Conservation (phyloP, 2,113 vertebrate genomes). For the Antechinus stuartii region DNA sequence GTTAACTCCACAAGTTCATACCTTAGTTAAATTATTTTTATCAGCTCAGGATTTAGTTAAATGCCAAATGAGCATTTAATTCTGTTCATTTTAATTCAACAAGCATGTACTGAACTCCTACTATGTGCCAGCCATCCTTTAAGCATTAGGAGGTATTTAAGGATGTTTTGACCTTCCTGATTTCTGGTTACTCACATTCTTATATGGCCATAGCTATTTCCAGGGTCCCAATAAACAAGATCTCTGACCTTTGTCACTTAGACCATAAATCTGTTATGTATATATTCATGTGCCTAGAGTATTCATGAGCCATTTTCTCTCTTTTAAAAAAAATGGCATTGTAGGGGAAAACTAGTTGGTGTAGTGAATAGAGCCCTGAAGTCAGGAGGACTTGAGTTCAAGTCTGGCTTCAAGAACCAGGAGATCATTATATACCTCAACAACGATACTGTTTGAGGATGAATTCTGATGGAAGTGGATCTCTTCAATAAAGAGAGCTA, state of each 20-base stretch:
- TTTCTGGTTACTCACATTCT: background rate
- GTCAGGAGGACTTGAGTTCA: too few species aligned
- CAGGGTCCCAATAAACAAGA: background rate
- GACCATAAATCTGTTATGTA: background rate
- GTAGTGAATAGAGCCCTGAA: too few species aligned
- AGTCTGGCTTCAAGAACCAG: too few species aligned
- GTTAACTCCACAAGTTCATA: constrained; percentile 34
- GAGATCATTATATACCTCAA: too few species aligned
- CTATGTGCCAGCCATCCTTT: background rate
- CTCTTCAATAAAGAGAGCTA: too few species aligned
- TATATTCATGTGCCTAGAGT: background rate
- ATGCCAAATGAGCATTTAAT: background rate
- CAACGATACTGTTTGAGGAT: too few species aligned
- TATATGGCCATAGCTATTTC: background rate
- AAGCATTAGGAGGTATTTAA: background rate
- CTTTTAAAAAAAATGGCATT: too few species aligned
- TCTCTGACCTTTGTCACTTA: background rate
- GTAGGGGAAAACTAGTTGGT: too few species aligned
- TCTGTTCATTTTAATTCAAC: background rate
- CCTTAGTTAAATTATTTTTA: constrained; percentile 9
- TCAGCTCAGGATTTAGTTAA: constrained; percentile 34
- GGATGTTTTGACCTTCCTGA: background rate
- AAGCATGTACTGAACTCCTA: background rate
- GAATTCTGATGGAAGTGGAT: too few species aligned
- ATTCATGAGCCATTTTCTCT: background rate